A percentile compares a stretch with the other conserved stretches of the same genome.
Conservation (phyloP, 1,140 invertebrate genomes). For the Lepidotrigona ventralis region DNA sequence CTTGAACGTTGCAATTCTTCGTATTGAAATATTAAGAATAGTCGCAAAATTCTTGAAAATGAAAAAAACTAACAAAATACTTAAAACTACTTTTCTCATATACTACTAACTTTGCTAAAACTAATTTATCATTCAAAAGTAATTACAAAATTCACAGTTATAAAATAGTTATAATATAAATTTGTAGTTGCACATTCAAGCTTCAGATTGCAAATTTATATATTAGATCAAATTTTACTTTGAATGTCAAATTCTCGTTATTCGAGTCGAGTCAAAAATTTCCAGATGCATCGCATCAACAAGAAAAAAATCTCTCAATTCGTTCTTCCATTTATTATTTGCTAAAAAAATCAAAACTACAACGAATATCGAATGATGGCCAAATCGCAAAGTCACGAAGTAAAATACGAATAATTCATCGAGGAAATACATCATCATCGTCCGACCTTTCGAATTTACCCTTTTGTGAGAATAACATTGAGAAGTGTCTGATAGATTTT, state of each 20-base stretch:
- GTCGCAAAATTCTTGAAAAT: background rate
- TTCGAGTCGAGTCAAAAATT: background rate
- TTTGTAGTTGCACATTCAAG: background rate
- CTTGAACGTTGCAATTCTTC: background rate
- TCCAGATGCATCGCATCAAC: background rate
- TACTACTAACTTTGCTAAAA: background rate
- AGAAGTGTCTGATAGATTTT: conserved; percentile 16
- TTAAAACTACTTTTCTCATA: background rate
- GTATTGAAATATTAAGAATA: background rate
- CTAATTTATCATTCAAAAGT: too few species aligned
- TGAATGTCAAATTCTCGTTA: background rate
- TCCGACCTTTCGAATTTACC: conserved; percentile 13
- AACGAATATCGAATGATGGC: conserved; percentile 1
- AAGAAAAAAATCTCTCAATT: background rate
- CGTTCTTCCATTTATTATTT: conserved; percentile 3
- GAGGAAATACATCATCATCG: conserved; percentile 35
- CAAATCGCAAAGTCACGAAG: background rate
- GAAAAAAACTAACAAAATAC: background rate
- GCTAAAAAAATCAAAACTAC: conserved; percentile 17
- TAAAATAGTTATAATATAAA: too few species aligned
- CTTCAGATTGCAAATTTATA: background rate
- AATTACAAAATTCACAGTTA: too few species aligned
- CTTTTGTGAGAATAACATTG: conserved; percentile 1
- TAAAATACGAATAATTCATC: conserved; percentile 42
- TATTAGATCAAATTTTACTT: background rate